Base-by-base conservation (phyloP, 2,888 invertebrate genomes). In the Biston betularia region DNA sequence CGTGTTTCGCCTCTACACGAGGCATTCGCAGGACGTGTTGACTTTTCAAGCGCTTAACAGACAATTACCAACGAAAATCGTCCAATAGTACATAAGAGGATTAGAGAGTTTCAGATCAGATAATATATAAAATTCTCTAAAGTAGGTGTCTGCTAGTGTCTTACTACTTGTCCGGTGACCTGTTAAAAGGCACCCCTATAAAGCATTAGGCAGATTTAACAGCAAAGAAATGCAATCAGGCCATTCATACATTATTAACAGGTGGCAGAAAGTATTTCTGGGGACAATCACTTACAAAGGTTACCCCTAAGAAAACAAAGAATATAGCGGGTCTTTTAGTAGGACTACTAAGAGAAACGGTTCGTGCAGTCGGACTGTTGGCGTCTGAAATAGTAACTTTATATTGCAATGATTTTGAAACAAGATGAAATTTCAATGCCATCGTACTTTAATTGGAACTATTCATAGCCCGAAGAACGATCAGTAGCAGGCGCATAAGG, bases 251-350 rank as follows among this genome's bases (percentile, higher is more conserved):
- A 79, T 81, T 79, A 79, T 79, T 80, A 73, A 78, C 77, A 84
- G 83, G 85, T 84, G 78, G 70, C 62, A 78, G 80, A 77, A 79
- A 75, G 71, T 75, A 75, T 79, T 15, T 70, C 67, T 70, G 73
- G 70, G 71, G 68, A 81, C 86, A 83, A 86, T 88, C 88, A 85
- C 84, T 85, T 84, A 82, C 79, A 70, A 79, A 77, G 75, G 79
- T 81, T 82, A 79, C 73, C 68, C 24, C 75, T 71, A 65, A 70
- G 68, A 75, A 75, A 79, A 75, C 73, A 72, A 74, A 76, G 82
- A 84, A 84, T 84, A 86, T 87, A 85, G 77, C 78, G 77, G 76
- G 78, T 81, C 86, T 84, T 87, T 87, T 85, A 83, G 81, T 78
- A 72, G 79, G 70, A 68, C 79, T 80, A 84, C 83, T 85, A 83